These are phyloP conservation scores for Poeciliopsis gracilis DNA, from an alignment of 2,797 vertebrate species.

Conservation along the genomic window DNA sequence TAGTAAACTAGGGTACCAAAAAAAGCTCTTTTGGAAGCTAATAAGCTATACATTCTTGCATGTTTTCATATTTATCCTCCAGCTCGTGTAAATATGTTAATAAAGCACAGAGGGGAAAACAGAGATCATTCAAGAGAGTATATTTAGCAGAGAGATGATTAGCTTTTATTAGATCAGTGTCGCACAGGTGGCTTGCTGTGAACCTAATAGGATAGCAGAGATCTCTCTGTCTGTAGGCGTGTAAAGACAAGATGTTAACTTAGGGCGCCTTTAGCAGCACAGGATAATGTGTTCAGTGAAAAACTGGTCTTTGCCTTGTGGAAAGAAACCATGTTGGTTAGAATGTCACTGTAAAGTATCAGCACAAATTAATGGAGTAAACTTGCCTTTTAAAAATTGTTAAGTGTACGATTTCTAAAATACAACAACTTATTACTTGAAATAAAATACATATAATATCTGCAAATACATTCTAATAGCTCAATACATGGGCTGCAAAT, in stretches of 20 bases:
- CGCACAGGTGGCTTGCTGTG: constrained; percentile 11
- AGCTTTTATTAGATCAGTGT: constrained; percentile 6
- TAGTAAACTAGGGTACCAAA: too few species aligned
- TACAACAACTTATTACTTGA: neutral
- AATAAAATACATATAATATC: neutral
- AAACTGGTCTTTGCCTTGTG: neutral
- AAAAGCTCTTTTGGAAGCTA: neutral
- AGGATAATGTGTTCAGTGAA: neutral
- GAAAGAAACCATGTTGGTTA: neutral
- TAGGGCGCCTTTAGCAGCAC: neutral
- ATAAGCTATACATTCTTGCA: too few species aligned
- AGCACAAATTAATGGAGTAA: neutral
- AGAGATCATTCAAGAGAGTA: neutral
- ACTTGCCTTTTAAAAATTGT: neutral
- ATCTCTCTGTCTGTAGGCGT: constrained; percentile 12
- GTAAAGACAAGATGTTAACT: constrained; percentile 16
- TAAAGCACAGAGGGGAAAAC: neutral
- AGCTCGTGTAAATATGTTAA: neutral
- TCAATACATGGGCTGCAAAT: neutral
- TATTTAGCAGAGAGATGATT: neutral
- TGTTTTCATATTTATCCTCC: neutral
- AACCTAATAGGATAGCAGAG: constrained; percentile 9
- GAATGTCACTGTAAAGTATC: neutral
- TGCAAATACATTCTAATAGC: neutral
- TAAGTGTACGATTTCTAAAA: neutral